phyloP scores from a whole-genome alignment of 1,140 invertebrate species.

The Eueides isabella region DNA sequence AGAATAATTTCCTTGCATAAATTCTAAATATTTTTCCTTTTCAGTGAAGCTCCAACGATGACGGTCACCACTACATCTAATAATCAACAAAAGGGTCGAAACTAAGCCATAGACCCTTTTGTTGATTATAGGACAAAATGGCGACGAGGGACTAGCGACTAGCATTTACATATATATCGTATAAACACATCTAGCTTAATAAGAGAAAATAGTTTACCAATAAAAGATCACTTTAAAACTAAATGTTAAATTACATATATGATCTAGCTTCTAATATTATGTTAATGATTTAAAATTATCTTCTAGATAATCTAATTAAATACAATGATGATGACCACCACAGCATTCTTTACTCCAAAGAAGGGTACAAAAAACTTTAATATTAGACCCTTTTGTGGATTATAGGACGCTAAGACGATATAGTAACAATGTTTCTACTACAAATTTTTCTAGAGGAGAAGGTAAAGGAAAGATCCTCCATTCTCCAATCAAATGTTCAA shows the following conservation, averaged over 20 bases:
- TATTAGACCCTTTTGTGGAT: neutral
- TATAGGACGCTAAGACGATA: neutral
- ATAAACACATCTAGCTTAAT: neutral
- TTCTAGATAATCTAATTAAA: too few relatives aligned
- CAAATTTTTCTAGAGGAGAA: neutral
- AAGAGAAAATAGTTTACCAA: neutral
- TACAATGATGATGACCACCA: neutral
- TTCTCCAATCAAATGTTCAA: too few relatives aligned
- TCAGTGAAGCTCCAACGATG: neutral
- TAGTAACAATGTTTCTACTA: neutral
- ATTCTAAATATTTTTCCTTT: neutral
- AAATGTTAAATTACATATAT: too few relatives aligned
- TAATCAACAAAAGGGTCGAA: slow-evolving; percentile 10
- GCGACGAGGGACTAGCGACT: neutral
- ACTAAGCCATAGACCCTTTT: neutral
- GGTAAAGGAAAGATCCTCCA: too few relatives aligned
- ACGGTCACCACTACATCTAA: slow-evolving; percentile 6
- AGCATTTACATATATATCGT: neutral
- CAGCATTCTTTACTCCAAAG: slow-evolving; percentile 1
- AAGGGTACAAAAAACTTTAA: neutral
- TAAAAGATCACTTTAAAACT: too few relatives aligned
- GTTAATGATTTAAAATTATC: too few relatives aligned
- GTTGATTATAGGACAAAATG: neutral
- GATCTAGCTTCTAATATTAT: too few relatives aligned
- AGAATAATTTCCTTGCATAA: neutral